These are phyloP conservation scores for Prionailurus bengalensis DNA, from an alignment of 2,113 vertebrate species.

Conservation along the genomic window DNA sequence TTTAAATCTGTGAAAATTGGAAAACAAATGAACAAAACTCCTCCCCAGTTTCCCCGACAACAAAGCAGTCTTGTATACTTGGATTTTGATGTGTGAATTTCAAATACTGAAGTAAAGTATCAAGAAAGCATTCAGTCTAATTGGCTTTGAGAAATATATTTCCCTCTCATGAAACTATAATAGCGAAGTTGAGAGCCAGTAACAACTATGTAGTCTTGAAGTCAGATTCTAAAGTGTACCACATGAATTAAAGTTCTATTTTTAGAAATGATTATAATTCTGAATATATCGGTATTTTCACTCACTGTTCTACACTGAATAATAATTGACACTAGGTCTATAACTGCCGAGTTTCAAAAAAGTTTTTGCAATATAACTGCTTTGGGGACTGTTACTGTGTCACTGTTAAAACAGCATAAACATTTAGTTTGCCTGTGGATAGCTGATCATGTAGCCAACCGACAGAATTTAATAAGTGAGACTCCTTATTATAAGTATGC, in stretches of 20 bases:
- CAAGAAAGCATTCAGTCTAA: neutral
- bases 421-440: neutral
- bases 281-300: neutral
- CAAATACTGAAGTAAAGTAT: neutral
- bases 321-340: neutral
- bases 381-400: neutral
- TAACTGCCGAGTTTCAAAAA: neutral
- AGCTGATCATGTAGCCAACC: neutral
- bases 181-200: neutral
- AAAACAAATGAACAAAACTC: neutral
- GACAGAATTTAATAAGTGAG: neutral
- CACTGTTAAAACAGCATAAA: neutral
- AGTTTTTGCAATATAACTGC: neutral
- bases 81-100: neutral
- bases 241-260: neutral
- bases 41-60: neutral
- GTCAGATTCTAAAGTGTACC: neutral
- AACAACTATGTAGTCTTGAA: neutral
- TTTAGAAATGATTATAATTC: slow-evolving; percentile 53
- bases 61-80: neutral
- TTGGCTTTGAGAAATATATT: neutral
- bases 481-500: neutral
- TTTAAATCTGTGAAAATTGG: neutral
- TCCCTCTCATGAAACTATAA: neutral
- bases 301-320: neutral